Conservation (phyloP, 1,140 invertebrate species). For the Drosophila kurseongensis region DNA sequence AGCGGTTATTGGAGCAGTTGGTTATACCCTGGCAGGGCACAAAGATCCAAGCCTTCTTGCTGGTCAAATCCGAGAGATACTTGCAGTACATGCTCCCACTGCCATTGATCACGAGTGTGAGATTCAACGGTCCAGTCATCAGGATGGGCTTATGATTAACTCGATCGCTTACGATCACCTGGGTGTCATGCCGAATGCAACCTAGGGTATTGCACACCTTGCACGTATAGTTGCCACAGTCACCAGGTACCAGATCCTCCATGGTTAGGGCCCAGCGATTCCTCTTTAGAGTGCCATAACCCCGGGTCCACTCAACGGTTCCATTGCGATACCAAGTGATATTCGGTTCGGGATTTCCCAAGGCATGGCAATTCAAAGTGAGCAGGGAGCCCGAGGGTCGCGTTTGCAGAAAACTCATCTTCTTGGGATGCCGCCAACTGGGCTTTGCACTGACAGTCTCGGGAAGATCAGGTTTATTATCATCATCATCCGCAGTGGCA, state of each 20-base stretch:
- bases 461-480: slow-evolving; percentile 16
- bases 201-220: slow-evolving; percentile 91
- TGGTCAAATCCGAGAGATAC: slow-evolving; percentile 74
- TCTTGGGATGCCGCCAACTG: slow-evolving; percentile 55
- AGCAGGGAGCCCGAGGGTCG: slow-evolving; percentile 89
- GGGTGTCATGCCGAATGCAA: slow-evolving; percentile 91
- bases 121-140: slow-evolving; percentile 53
- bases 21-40: slow-evolving; percentile 44
- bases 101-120: slow-evolving; percentile 65
- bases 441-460: slow-evolving; percentile 35
- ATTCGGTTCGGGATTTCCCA: slow-evolving; percentile 91
- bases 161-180: slow-evolving; percentile 76
- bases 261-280: slow-evolving; percentile 89
- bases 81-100: slow-evolving; percentile 73
- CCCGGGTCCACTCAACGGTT: slow-evolving; percentile 87
- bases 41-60: slow-evolving; percentile 71
- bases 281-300: slow-evolving; percentile 83
- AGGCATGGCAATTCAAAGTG: slow-evolving; percentile 87
- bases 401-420: slow-evolving; percentile 85
- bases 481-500: slow-evolving; percentile 44
- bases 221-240: slow-evolving; percentile 95
- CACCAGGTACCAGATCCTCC: slow-evolving; percentile 90
- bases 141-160: slow-evolving; percentile 80
- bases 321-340: slow-evolving; percentile 93
- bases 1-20: slow-evolving; percentile 53